Percentiles rank a stretch among this genome's conserved stretches.
These are phyloP conservation scores for Scaptodrosophila latifasciaeformis DNA, from an alignment of 2,888 invertebrate species.

Conservation along the genomic window DNA sequence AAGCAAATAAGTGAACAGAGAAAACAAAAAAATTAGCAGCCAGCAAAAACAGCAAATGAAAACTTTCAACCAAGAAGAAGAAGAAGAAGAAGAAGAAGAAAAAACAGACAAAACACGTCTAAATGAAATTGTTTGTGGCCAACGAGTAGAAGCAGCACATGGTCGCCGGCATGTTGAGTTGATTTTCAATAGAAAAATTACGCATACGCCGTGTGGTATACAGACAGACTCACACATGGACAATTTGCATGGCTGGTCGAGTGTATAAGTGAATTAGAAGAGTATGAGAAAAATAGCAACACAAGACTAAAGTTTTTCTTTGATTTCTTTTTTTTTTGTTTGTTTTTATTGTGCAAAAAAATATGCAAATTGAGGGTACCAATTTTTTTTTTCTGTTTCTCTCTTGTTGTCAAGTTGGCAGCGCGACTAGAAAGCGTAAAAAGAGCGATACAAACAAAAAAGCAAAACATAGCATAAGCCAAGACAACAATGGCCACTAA, in stretches of 20 bases:
- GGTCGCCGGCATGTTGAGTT: too few relatives aligned
- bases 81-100: slow-evolving; percentile 1
- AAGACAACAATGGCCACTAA: too few relatives aligned
- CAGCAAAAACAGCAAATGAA: slow-evolving; percentile 31
- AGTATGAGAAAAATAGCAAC: slow-evolving; percentile 40
- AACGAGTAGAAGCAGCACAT: too few relatives aligned
- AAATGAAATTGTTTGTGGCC: slow-evolving; percentile 29
- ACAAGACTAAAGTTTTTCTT: slow-evolving; percentile 30
- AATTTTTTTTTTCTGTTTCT: slow-evolving; percentile 31
- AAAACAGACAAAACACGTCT: slow-evolving; percentile 22
- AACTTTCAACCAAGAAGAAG: slow-evolving; percentile 22
- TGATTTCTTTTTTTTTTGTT: too few relatives aligned
- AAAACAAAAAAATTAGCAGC: slow-evolving; percentile 38
- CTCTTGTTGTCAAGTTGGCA: slow-evolving; percentile 27
- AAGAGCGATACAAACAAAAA: slow-evolving; percentile 30
- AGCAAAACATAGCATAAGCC: too few relatives aligned
- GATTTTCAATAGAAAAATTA: slow-evolving; percentile 58
- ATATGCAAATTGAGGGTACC: slow-evolving; percentile 65
- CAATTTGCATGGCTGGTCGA: slow-evolving; percentile 6
- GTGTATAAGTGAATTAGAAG: slow-evolving; percentile 23
- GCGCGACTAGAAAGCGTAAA: slow-evolving; percentile 53
- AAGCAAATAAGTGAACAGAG: not conserved
- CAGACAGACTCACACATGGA: too few relatives aligned
- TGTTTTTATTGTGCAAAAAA: slow-evolving; percentile 44
- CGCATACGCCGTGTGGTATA: slow-evolving; percentile 56